These are phyloP conservation scores for Turritopsis rubra DNA, from an alignment of 30 jellyfish, hydroid and myxozoan genomes.

Conservation along the genomic window DNA sequence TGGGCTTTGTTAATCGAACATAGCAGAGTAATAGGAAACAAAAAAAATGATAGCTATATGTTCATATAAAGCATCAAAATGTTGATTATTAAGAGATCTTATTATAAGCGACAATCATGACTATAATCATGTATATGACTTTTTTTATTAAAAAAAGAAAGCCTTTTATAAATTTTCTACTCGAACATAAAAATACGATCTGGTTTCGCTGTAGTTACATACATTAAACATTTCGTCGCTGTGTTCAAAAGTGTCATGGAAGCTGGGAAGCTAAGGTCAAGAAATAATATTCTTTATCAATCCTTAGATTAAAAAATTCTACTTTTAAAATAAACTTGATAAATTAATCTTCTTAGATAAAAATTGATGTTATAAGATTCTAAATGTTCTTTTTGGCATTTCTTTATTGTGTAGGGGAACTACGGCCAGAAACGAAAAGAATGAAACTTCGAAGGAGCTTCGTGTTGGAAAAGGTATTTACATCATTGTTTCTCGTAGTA, in stretches of 20 bases:
- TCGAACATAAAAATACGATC: no score
- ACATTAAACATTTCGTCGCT: no score
- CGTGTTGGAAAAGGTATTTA: conserved; percentile 10
- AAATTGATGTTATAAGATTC: no score
- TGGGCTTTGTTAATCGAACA: not conserved
- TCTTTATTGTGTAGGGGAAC: not conserved
- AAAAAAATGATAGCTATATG: not conserved
- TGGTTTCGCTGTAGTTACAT: not conserved
- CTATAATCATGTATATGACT: not conserved
- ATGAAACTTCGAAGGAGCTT: conserved; percentile 5
- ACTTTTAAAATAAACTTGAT: no score
- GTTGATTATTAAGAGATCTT: not conserved
- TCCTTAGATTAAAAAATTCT: no score
- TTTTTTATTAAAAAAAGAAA: no score
- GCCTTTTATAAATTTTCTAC: no score
- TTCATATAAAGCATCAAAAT: not conserved
- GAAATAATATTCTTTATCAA: no score
- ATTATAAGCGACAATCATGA: no score
- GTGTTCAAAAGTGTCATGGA: not conserved
- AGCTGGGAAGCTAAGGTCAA: not conserved
- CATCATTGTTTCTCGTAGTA: not conserved
- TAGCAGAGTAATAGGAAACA: not conserved
- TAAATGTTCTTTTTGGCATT: not conserved
- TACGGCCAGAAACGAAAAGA: conserved; percentile 1
- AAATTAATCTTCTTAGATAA: no score